Conservation (phyloP, 2,113 vertebrate genomes). For the Chionodraco myersi region DNA sequence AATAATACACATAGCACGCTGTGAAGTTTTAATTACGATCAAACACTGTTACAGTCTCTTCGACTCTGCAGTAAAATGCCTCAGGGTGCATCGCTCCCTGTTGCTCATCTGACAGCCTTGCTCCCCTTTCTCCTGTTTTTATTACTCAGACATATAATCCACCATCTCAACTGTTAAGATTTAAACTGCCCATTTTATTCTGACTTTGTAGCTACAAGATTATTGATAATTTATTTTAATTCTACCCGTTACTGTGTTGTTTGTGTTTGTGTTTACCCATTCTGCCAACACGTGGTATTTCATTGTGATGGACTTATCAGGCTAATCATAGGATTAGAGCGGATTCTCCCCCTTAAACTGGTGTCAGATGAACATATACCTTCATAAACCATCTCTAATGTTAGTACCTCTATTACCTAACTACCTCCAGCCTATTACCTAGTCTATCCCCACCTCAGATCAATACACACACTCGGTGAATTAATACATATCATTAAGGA, state of each 20-base stretch:
- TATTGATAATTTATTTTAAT: conserved; percentile 68
- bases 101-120: conserved; percentile 26
- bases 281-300: conserved; percentile 61
- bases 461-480: conserved; percentile 15
- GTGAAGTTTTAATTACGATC: conserved; percentile 14
- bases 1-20: conserved; percentile 5
- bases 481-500: neutral
- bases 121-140: conserved; percentile 49
- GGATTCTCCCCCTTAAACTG: conserved; percentile 81
- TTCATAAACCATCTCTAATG: conserved; percentile 83
- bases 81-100: conserved; percentile 6
- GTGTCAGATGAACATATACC: conserved; percentile 85
- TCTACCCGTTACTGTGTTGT: conserved; percentile 15
- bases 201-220: conserved; percentile 31
- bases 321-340: conserved; percentile 83
- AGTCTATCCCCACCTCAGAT: conserved; percentile 35
- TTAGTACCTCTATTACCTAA: conserved; percentile 64
- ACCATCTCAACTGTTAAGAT: conserved; percentile 65
- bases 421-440: conserved; percentile 12
- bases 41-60: neutral
- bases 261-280: conserved; percentile 54
- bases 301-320: conserved; percentile 79
- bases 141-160: conserved; percentile 61
- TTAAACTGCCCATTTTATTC: conserved; percentile 47
- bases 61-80: conserved; percentile 3